A percentile compares a stretch with the other conserved stretches of the same genome.
phyloP scores from a whole-genome alignment of 2,888 invertebrate genomes.

The Eupithecia subumbrata region DNA sequence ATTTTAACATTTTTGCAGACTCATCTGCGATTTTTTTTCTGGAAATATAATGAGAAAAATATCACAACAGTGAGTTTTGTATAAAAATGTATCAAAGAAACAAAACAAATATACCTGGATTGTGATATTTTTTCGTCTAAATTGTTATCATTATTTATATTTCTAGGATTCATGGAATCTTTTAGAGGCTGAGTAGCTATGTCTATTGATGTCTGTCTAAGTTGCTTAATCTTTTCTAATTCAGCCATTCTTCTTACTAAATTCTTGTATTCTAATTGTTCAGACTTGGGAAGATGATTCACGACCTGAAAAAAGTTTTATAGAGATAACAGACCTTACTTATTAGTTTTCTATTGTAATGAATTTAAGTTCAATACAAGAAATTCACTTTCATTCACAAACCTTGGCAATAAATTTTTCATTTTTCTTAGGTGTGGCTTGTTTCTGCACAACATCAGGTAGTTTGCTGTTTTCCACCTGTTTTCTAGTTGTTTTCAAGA shows the following conservation, averaged over 20 bases:
- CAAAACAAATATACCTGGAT: conserved; percentile 63
- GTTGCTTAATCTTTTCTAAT: conserved; percentile 76
- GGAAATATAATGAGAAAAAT: conserved; percentile 37
- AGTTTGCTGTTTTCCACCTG: conserved; percentile 69
- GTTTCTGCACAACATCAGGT: conserved; percentile 64
- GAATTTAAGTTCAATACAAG: neutral
- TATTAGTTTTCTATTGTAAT: neutral
- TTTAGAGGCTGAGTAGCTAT: conserved; percentile 54
- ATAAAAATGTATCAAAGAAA: neutral
- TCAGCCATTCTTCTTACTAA: conserved; percentile 80
- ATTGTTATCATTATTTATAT: conserved; percentile 55
- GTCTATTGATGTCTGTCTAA: conserved; percentile 64
- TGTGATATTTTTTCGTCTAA: conserved; percentile 71
- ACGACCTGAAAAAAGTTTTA: conserved; percentile 64
- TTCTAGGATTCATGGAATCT: conserved; percentile 71
- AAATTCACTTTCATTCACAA: conserved; percentile 43
- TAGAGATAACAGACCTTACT: neutral
- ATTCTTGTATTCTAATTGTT: conserved; percentile 78
- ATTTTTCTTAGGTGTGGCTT: conserved; percentile 55
- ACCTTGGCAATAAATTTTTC: conserved; percentile 79
- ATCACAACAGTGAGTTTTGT: neutral
- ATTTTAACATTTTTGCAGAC: conserved; percentile 71
- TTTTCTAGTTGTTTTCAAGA: conserved; percentile 75
- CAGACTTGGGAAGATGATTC: conserved; percentile 77
- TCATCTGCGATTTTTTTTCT: conserved; percentile 79